Conservation (phyloP, 2,797 vertebrate species). For the Remorina albescens region DNA sequence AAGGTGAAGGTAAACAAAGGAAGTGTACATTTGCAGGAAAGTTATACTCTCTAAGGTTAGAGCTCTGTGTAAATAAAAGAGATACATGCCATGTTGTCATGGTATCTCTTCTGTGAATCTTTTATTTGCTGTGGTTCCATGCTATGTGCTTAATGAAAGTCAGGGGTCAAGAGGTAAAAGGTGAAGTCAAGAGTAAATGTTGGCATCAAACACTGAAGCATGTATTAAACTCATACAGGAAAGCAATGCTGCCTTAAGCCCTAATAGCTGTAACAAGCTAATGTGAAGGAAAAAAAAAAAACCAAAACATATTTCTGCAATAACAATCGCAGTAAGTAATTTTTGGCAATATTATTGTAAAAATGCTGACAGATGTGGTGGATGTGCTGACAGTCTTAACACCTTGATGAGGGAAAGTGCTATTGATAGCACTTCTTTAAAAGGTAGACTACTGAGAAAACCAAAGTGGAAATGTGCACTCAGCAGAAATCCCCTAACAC, state of each 20-base stretch:
- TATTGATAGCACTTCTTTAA: constrained; percentile 78
- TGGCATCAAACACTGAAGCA: constrained; percentile 42
- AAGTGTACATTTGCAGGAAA: not conserved
- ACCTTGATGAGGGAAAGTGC: constrained; percentile 70
- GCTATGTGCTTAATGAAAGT: constrained; percentile 64
- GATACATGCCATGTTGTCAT: constrained; percentile 51
- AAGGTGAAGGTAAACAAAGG: constrained; percentile 31
- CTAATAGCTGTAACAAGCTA: constrained; percentile 49
- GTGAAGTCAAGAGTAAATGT: constrained; percentile 41
- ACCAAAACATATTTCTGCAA: constrained; percentile 51
- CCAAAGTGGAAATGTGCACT: constrained; percentile 74
- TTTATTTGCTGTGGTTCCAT: constrained; percentile 13
- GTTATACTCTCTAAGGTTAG: constrained; percentile 6
- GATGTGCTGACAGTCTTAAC: constrained; percentile 74
- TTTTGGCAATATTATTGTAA: constrained; percentile 66
- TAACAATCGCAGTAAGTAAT: constrained; percentile 66
- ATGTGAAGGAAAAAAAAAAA: constrained; percentile 49
- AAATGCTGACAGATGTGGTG: constrained; percentile 74
- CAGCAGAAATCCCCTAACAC: constrained; percentile 77
- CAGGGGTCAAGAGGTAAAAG: constrained; percentile 56
- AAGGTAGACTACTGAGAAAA: constrained; percentile 70
- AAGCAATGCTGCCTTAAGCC: constrained; percentile 51
- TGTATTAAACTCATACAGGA: constrained; percentile 35
- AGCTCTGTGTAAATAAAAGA: constrained; percentile 12
- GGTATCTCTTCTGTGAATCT: constrained; percentile 52